These are phyloP conservation scores for Saimiri boliviensis DNA, from an alignment of 2,113 vertebrate genomes.

Conservation along the genomic window DNA sequence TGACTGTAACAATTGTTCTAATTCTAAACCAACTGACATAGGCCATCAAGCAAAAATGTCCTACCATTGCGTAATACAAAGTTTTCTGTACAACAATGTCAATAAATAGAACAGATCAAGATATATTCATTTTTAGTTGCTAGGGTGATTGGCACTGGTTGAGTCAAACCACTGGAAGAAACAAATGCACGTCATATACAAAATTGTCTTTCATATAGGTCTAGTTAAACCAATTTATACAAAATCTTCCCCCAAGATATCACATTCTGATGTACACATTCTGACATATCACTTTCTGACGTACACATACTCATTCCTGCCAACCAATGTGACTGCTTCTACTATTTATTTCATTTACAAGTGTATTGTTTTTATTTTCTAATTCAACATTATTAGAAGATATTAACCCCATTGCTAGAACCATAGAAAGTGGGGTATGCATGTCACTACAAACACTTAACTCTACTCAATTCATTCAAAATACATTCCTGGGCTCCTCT, in stretches of 20 bases:
- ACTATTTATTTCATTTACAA: neutral
- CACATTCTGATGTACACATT: neutral
- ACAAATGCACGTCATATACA: neutral
- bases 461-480: neutral
- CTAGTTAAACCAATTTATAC: neutral
- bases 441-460: neutral
- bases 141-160: neutral
- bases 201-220: neutral
- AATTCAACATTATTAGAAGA: neutral
- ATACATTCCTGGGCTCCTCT: neutral
- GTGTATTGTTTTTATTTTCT: neutral
- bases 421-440: too few relatives aligned
- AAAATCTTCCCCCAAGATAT: neutral
- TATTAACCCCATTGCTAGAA: neutral
- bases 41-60: neutral
- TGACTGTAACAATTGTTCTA: neutral
- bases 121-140: neutral
- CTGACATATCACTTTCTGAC: neutral
- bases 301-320: neutral
- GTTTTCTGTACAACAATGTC: neutral
- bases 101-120: neutral
- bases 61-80: neutral
- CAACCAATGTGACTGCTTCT: neutral
- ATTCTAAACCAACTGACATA: neutral
- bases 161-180: slow-evolving; percentile 5